phyloP scores from a whole-genome alignment of 2,113 vertebrate genomes.

The Podarcis muralis region DNA sequence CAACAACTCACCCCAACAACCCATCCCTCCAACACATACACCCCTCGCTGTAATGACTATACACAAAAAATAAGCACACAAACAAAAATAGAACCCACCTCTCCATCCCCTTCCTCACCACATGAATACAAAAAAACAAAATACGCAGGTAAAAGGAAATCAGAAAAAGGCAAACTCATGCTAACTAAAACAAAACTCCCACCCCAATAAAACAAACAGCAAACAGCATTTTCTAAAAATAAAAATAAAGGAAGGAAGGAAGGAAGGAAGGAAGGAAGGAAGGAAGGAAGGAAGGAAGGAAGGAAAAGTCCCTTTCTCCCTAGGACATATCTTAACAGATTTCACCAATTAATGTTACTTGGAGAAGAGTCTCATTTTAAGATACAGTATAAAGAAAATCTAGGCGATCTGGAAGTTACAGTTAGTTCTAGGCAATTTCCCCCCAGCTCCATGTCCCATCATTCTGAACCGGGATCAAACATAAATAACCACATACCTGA shows the following conservation, averaged over 20 bases:
- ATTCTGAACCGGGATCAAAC: neutral
- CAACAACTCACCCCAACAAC: too few relatives aligned
- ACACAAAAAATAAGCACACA: too few relatives aligned
- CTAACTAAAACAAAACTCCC: neutral
- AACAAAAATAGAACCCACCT: too few relatives aligned
- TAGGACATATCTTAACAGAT: neutral
- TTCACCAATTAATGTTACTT: neutral
- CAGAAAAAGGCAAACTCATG: too few relatives aligned
- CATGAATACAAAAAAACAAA: neutral
- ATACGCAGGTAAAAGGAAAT: neutral
- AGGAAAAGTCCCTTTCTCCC: neutral
- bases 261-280: too few relatives aligned
- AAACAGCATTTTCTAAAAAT: neutral
- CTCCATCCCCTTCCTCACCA: neutral
- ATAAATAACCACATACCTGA: conserved; percentile 21
- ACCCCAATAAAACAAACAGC: too few relatives aligned
- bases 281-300: too few relatives aligned
- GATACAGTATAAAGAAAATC: neutral
- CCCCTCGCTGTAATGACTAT: too few relatives aligned
- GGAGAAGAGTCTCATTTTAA: neutral
- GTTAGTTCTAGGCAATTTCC: neutral
- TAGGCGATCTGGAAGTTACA: neutral
- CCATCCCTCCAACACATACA: too few relatives aligned
- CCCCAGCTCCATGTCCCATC: neutral
- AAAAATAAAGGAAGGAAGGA: neutral